These are phyloP conservation scores for Brachionus koreanus DNA, from an alignment of 1,140 invertebrate genomes.

Conservation along the genomic window DNA sequence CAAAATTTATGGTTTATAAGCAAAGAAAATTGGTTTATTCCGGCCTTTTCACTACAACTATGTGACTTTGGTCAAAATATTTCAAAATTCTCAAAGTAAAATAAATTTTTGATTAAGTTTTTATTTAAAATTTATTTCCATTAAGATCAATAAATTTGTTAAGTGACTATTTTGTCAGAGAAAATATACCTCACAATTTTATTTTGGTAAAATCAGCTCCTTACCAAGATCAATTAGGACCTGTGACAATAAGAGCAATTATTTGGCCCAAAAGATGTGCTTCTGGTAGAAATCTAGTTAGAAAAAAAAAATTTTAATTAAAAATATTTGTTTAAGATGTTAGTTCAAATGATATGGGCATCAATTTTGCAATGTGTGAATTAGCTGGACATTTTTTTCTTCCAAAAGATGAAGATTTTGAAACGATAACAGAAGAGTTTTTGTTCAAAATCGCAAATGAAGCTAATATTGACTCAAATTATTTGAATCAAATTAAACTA, in stretches of 20 bases:
- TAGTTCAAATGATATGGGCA: not conserved
- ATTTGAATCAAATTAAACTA: not conserved
- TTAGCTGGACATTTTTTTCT: conserved; percentile 31
- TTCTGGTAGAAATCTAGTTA: not conserved
- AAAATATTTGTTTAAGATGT: not conserved
- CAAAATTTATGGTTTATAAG: conserved; percentile 38
- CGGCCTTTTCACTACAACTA: conserved; percentile 1
- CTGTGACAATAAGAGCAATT: not conserved
- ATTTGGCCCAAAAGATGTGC: conserved; percentile 13
- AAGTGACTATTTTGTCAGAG: not conserved
- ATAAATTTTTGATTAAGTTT: not conserved
- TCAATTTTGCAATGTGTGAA: conserved; percentile 37
- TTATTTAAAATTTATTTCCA: not conserved
- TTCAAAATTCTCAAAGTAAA: conserved; percentile 3
- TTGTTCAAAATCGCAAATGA: not conserved
- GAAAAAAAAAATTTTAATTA: not conserved
- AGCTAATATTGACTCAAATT: not conserved
- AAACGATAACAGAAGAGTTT: not conserved
- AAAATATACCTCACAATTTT: conserved; percentile 23
- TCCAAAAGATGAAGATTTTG: not conserved
- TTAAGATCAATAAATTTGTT: not conserved
- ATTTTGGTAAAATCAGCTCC: not conserved
- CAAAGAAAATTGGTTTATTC: not conserved
- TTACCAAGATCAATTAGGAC: not conserved
- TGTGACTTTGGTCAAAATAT: conserved; percentile 12